Percentiles rank a stretch among this genome's conserved stretches.
Conservation (phyloP, 2,113 vertebrate genomes). For the Anser cygnoides region DNA sequence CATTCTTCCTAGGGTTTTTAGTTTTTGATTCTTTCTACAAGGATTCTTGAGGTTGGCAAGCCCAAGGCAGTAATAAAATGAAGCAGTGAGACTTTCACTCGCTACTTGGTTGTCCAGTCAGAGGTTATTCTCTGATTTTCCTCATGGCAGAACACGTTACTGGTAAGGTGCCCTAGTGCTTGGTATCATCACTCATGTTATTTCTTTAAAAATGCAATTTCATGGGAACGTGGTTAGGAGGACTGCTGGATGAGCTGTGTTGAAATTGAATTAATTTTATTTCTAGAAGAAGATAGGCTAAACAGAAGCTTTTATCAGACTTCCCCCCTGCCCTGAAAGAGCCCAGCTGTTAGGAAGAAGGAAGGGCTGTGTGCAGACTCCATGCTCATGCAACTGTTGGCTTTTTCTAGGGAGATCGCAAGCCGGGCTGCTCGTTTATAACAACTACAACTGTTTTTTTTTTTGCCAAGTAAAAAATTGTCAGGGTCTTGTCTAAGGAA, state of each 20-base stretch:
- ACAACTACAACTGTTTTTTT: not conserved
- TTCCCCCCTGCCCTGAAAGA: not conserved
- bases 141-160: not conserved
- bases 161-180: not conserved
- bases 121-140: not conserved
- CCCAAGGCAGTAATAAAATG: not conserved
- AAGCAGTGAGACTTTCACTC: not conserved
- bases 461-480: not conserved
- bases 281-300: not conserved
- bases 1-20: not conserved
- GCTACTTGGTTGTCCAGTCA: not conserved
- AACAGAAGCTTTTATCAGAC: not conserved
- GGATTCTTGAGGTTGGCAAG: not conserved
- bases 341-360: not conserved
- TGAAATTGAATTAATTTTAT: not conserved
- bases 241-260: not conserved
- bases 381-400: not conserved
- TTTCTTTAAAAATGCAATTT: not conserved
- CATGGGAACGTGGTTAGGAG: not conserved
- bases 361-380: not conserved
- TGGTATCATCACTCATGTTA: accelerated
- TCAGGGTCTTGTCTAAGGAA: not conserved
- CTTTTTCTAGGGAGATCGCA: not conserved
- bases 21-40: not conserved
- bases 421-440: not conserved